Percentiles rank a stretch among this genome's conserved stretches.
phyloP scores from a whole-genome alignment of 2,797 vertebrate species.

The Glyptemys insculpta region DNA sequence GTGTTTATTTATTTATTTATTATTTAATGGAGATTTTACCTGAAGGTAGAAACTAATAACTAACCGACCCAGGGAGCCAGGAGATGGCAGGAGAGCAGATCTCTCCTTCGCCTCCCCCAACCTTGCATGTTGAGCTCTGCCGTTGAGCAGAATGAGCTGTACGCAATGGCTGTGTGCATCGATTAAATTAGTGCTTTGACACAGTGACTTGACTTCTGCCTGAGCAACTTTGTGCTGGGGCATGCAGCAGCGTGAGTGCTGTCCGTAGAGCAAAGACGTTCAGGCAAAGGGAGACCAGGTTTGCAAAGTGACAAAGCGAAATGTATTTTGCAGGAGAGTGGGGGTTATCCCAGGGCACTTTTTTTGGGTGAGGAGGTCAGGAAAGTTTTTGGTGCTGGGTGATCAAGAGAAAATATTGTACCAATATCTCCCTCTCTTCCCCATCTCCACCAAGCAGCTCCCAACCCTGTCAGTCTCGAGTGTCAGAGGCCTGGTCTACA shows the following conservation, averaged over 20 bases:
- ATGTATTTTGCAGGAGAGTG: not conserved
- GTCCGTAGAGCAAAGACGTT: too few relatives aligned
- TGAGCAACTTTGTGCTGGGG: not conserved
- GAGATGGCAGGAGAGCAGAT: not conserved
- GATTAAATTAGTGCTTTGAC: not conserved
- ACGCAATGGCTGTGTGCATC: not conserved
- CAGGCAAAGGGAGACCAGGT: not conserved
- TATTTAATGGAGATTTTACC: not conserved
- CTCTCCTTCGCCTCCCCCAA: not conserved
- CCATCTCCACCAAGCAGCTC: not conserved
- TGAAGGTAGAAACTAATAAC: not conserved
- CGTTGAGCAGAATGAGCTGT: not conserved
- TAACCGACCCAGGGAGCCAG: not conserved
- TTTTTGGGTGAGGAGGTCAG: not conserved
- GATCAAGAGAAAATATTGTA: not conserved
- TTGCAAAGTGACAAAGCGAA: not conserved
- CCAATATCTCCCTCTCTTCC: too few relatives aligned
- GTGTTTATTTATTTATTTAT: not conserved
- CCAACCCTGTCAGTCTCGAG: not conserved
- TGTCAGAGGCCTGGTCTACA: too few relatives aligned
- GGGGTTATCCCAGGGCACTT: too few relatives aligned
- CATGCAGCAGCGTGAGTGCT: not conserved
- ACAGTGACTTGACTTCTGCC: fast-evolving
- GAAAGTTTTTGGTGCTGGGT: not conserved
- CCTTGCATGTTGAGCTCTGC: not conserved